These are phyloP conservation scores for Ecliptopera silaceata DNA, from an alignment of 2,888 invertebrate species.

Conservation along the genomic window DNA sequence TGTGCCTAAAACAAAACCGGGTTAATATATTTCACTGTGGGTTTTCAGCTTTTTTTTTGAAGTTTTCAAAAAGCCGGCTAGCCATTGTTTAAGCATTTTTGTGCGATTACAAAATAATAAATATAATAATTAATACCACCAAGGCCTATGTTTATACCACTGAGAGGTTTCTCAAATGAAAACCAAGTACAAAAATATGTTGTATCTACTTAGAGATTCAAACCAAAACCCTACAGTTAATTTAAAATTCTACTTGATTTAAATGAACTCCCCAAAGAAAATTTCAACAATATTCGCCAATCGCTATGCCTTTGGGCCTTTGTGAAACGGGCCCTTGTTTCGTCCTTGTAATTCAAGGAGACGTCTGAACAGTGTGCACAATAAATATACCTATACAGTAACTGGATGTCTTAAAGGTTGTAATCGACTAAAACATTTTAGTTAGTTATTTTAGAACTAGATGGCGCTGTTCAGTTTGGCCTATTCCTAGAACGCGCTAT, in stretches of 20 bases:
- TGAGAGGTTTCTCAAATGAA: too few relatives aligned
- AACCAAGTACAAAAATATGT: too few relatives aligned
- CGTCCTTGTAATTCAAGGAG: slow-evolving; percentile 19
- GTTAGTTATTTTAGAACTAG: too few relatives aligned
- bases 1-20: slow-evolving; percentile 37
- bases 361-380: slow-evolving; percentile 14
- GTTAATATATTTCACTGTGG: slow-evolving; percentile 49
- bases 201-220: too few relatives aligned
- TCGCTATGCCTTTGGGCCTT: slow-evolving; percentile 12
- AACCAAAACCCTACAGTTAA: neutral
- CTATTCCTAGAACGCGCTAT: too few relatives aligned
- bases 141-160: too few relatives aligned
- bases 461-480: too few relatives aligned
- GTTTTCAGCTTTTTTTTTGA: slow-evolving; percentile 47
- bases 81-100: too few relatives aligned
- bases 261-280: slow-evolving; percentile 8
- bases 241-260: neutral
- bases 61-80: slow-evolving; percentile 45
- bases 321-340: slow-evolving; percentile 24
- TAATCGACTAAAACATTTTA: too few relatives aligned
- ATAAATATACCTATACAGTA: slow-evolving; percentile 9
- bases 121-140: too few relatives aligned
- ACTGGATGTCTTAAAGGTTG: too few relatives aligned
- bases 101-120: too few relatives aligned
- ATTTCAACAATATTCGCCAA: slow-evolving; percentile 19